Evolutionary conservation across 1,140 invertebrate genomes (phyloP).

Genomic region (Aporrectodea caliginosa): DNA sequence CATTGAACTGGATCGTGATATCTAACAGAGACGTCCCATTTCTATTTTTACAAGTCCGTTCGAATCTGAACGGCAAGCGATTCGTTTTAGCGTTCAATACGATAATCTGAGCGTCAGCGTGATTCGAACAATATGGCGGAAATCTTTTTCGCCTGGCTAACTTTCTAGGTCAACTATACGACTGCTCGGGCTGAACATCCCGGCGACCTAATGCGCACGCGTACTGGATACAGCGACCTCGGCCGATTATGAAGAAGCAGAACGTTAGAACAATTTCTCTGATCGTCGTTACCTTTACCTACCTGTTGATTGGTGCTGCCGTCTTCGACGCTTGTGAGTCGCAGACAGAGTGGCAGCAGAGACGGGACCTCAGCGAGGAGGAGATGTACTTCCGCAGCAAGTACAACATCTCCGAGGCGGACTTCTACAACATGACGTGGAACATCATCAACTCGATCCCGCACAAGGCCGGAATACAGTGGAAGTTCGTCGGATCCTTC

Average conservation of each 20-base stretch:
- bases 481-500: conserved; percentile 81
- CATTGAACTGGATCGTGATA: too few species aligned
- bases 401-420: conserved; percentile 90
- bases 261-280: conserved; percentile 97
- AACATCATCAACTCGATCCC: conserved; percentile 93
- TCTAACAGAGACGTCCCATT: too few species aligned
- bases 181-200: too few species aligned
- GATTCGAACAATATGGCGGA: too few species aligned
- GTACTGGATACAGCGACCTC: background rate
- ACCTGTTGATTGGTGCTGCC: conserved; percentile 95
- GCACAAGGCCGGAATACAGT: conserved; percentile 94
- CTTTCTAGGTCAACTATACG: too few species aligned
- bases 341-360: conserved; percentile 83
- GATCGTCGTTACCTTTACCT: conserved; percentile 98
- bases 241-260: conserved; percentile 85
- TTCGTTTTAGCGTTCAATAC: too few species aligned
- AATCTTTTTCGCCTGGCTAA: too few species aligned
- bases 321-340: conserved; percentile 98
- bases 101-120: too few species aligned
- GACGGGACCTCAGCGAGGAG: conserved; percentile 70
- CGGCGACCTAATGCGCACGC: too few species aligned
- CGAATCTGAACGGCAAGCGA: too few species aligned
- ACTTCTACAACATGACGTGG: conserved; percentile 83
- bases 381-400: conserved; percentile 74
- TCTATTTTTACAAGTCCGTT: too few species aligned